Conservation (phyloP, 2,888 invertebrate genomes). For the Acronicta leporina region DNA sequence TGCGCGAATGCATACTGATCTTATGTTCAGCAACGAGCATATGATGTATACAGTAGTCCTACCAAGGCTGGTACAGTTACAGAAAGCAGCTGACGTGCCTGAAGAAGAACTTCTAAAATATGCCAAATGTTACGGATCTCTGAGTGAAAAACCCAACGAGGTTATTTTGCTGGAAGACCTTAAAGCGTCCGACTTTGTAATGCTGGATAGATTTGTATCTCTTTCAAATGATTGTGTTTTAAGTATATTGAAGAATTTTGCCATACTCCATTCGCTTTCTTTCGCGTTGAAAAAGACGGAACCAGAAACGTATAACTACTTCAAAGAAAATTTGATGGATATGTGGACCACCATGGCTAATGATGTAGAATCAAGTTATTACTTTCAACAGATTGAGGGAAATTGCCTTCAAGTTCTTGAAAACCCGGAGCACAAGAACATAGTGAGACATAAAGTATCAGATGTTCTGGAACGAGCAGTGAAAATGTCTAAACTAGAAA, state of each 20-base stretch:
- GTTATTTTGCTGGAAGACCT: slow-evolving; percentile 71
- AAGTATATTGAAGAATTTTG: slow-evolving; percentile 65
- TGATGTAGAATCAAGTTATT: slow-evolving; percentile 4
- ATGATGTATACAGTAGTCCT: slow-evolving; percentile 63
- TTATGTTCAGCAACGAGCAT: slow-evolving; percentile 65
- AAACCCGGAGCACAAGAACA: slow-evolving; percentile 51
- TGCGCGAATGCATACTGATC: slow-evolving; percentile 30
- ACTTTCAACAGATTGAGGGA: slow-evolving; percentile 42
- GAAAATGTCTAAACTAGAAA: slow-evolving; percentile 46
- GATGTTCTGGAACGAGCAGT: slow-evolving; percentile 6
- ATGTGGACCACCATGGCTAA: slow-evolving; percentile 25
- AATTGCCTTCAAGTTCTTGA: slow-evolving; percentile 47
- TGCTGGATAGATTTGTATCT: slow-evolving; percentile 64
- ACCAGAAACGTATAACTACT: slow-evolving; percentile 55
- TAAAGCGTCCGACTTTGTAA: slow-evolving; percentile 53
- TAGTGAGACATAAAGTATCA: slow-evolving; percentile 45
- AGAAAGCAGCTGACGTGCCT: slow-evolving; percentile 60
- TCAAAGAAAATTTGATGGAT: slow-evolving; percentile 50
- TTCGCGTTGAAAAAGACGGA: slow-evolving; percentile 64
- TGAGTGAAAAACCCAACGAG: slow-evolving; percentile 61
- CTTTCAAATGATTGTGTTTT: slow-evolving; percentile 61
- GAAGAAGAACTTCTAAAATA: slow-evolving; percentile 59
- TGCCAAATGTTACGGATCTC: slow-evolving; percentile 65
- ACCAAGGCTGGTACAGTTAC: slow-evolving; percentile 63
- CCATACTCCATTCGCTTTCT: slow-evolving; percentile 69